Base-by-base conservation (phyloP, 1,140 invertebrate species). In the Caerostris darwini region DNA sequence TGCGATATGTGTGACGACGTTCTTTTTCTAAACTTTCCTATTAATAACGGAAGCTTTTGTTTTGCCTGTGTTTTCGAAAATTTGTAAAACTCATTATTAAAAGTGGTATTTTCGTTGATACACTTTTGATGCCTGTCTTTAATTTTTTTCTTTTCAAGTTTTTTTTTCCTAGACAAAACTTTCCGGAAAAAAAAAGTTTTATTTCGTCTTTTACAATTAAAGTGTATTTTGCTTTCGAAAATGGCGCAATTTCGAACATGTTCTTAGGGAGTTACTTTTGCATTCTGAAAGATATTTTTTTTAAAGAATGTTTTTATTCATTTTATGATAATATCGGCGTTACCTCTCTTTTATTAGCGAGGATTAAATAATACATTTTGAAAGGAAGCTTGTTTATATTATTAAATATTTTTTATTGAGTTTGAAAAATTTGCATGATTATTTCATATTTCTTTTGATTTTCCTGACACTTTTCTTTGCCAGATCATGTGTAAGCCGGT, bases 51-150 rank as follows among this genome's bases (percentile, higher is more conserved):
- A 77, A 77, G 8, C 19, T 12, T 77, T 77, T 77, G 34, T 34
- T 77, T 77, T 77, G 3, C 19, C 71, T 77, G 7, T 4, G 19
- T 12, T 53, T 77, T 77, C 34, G 19, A 50, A 77, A 69, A 77
- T 50, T 77, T 77, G 12, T 8, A 50, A 77, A 77, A 77, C 71
- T 77, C 71, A 77, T 77, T 77, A 77, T 53, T 7, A 12, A 77
- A 77, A 77, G 71, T 77, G 71, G 34, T 77, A 77, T 77, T 77
- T 77, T 10, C 10, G 34, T 77, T 77, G 71, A 77, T 77, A 77
- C 34, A 12, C 71, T 77, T 34, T 12, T 14, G n/a, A 53, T 53
- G 71, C 12, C 50, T 53, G 19, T 77, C 34, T 34, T 12, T 34
- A 1, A 1, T 77, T 77, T 50, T 19, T 19, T 5, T 50, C 50